Evolutionary conservation across 1,140 invertebrate species (phyloP), one percentile per base, ranked within the genome.

Genomic region (Zaprionus gabonicus): DNA sequence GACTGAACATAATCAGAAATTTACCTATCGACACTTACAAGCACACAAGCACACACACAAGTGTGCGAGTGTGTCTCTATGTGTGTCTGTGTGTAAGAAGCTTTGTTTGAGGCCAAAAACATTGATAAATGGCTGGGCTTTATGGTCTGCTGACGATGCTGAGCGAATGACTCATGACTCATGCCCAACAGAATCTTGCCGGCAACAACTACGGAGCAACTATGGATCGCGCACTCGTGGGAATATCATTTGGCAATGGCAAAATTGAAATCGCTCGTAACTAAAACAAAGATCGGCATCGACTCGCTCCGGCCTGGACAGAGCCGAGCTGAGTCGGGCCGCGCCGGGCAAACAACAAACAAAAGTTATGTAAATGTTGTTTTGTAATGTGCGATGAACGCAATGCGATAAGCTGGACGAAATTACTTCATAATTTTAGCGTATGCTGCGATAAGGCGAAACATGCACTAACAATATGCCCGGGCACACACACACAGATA

Each of bases 381-480:
- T 88, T 88, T 88, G 85, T 88, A 88, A 88, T 88, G 85, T 90
- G 81, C 85, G 85, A 88, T 88, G 85, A 88, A 88, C 85, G 85
- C 85, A 90, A 79, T 81, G 85, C 85, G 85, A 88, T 88, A 88
- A 90, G 78, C 58, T 38, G 41, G 65, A 56, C 78, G 71, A 80
- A 88, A 88, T 88, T 88, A 88, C 85, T 88, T 88, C 85, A 88
- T 90, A 88, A 88, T 88, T 88, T 88, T 90, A 77, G 38, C 74
- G 23, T 58, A 77, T 51, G n/a, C 15, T 63, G 71, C 71, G 71
- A 78, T 75, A 75, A 78, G 71, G 71, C 71, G 27, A 65, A 74
- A 69, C 60, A 85, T 80, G 77, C 78, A 88, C 68, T 65, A 71
- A 65, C 81, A 75, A 83, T 84, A 80, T 74, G 63, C 65, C 62